Evolutionary conservation across 2,113 vertebrate genomes (phyloP), one percentile per base, ranked within the genome.

Genomic region (Macquaria australasica): DNA sequence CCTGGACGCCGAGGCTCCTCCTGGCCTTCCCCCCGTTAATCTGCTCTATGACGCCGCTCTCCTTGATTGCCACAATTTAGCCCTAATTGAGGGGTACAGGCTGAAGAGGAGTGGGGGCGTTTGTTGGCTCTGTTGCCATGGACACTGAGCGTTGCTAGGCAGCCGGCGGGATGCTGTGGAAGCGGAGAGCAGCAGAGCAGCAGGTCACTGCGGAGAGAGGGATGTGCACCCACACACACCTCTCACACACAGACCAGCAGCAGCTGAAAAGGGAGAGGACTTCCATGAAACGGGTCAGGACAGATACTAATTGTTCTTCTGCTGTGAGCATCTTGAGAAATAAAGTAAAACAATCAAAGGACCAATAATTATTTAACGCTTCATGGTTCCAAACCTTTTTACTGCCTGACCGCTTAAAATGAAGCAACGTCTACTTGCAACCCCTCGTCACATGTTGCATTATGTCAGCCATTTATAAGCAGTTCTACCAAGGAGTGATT

Each of bases 81-180:
- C 72, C 75, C 87, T 94, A 93, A 95, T 95, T 95, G 88, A 94
- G 87, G 93, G 93, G 88, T 90, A 72, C 86, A 62, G 81, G 79
- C 88, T 92, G 81, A 86, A 87, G 89, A 91, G 90, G 73, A 77
- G 93, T 73, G 93, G 92, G 88, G 94, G 93, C 77, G 91, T 94
- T 96, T 96, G 95, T 96, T 96, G 95, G 90, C 88, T 92, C 89
- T 23, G 95, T 96, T 94, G 87, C 93, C 94, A 94, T 96, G 93
- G 96, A 93, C 93, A 95, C 93, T 89, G 84, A 85, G 88, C 71
- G 94, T 96, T 96, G 96, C 96, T 95, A 95, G 87, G 96, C 94
- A 95, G 90, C 95, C 64, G 74, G 83, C 75, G 62, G 89, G 94
- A 96, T 96, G 95, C 93, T 90, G 91, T 80, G 90, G 91, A 95